Evolutionary conservation across 1,140 invertebrate species (phyloP), one percentile per base, ranked within the genome.

Genomic region (Metopolophium dirhodum): DNA sequence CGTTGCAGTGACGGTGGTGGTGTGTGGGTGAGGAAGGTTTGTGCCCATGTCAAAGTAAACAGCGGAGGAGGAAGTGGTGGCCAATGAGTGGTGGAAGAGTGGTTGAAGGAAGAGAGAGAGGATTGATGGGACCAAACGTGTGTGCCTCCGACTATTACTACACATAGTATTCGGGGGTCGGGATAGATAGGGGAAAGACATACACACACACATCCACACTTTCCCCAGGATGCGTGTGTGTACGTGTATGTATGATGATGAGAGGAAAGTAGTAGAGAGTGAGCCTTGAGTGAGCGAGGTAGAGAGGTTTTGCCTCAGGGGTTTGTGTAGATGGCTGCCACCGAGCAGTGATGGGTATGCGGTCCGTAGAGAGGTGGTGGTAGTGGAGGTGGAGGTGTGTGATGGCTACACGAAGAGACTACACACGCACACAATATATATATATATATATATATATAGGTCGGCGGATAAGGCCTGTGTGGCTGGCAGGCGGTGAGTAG

Each of bases 361-460:
- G 89, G 89, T 77, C 61, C 61, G 61, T 77, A 77, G 61, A 77
- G 20, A 54, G 23, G 37, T n/a, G 30, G 47, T 22, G 47, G 86
- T 51, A 49, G 88, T 45, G 23, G 30, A 7, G n/a, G 89, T 45
- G 26, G 87, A 61, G 54, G 57, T 90, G 89, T 89, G 87, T 90
- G 89, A 90, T 90, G 54, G 89, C 89, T 90, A 90, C 89, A 57
- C 89, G 26, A 90, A 90, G 89, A 90, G 89, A 90, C 89, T 90
- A 90, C 57, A 90, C 57, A 90, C 89, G 37, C 57, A 90, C 89
- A 45, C 54, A 45, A 26, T 26, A 57, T 68, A 45, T 90, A 41
- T 61, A 37, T 68, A 45, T 90, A 41, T 61, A 37, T 57, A 20
- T 87, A 61, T 57, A 90, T 90, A 61, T 90, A 90, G 89, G 89